phyloP scores from a whole-genome alignment of 1,140 invertebrate species.

The Carposina sasakii region DNA sequence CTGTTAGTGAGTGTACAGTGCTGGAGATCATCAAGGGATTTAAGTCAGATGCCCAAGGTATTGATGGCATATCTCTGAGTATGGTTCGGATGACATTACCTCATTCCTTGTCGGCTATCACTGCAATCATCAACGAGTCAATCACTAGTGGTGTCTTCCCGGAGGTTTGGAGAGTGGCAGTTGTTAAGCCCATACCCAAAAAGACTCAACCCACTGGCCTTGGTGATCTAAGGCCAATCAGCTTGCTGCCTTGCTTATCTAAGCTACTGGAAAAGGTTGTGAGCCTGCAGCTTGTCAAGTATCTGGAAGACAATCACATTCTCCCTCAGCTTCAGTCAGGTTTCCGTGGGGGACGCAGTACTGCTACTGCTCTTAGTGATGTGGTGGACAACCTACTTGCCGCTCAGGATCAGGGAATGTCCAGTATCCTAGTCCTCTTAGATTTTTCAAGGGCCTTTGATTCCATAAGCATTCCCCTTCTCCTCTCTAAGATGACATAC shows the following conservation, averaged over 20 bases:
- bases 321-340: not conserved
- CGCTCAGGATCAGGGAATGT: not conserved
- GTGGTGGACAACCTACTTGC: not conserved
- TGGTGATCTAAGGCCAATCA: not conserved
- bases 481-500: not conserved
- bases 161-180: not conserved
- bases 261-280: not conserved
- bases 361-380: not conserved
- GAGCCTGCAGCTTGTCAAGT: not conserved
- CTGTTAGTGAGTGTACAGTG: not conserved
- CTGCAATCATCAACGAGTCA: not conserved
- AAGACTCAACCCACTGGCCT: no score
- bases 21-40: not conserved
- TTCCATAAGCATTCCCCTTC: not conserved
- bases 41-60: not conserved
- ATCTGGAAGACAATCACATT: not conserved
- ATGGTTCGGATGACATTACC: not conserved
- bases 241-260: not conserved
- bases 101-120: not conserved
- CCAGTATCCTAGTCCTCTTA: not conserved
- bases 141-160: not conserved
- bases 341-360: not conserved
- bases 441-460: not conserved
- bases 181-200: slow-evolving; percentile 1
- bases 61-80: not conserved